Base-by-base conservation (phyloP, 2,888 invertebrate species). In the Mesorhabditis spiculigera region DNA sequence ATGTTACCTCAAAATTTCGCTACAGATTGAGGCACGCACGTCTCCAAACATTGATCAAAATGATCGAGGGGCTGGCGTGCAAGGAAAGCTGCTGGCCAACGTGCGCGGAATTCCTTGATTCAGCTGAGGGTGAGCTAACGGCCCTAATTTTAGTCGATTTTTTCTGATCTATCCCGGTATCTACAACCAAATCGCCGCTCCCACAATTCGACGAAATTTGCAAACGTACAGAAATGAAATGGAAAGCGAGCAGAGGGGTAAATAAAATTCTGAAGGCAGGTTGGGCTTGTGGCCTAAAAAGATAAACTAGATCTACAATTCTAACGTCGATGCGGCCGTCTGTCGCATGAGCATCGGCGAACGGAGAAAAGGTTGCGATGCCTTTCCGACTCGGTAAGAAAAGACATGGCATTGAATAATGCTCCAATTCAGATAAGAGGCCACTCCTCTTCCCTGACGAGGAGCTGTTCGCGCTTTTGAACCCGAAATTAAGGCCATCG, bases 341-440 rank as follows among this genome's bases (percentile, higher is more conserved):
- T 50, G 58, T 50, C 58, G 58, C 58, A 13, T 50, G 58, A 50
- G 58, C 58, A 50, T 50, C n/a, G 58, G n/a, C n/a, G 58, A 50
- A 10, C n/a, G 58, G 58, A 50, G n/a, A 50, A 50, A n/a, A 28
- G 28, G 28, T 28, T 28, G 28, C 28, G 28, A 28, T 28, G 28
- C 28, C 28, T 28, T 28, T 28, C 28, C 28, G 28, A 28, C 28
- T 28, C 28, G 28, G 28, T 28, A 28, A 28, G 28, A 6, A 28
- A 28, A 28, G 28, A 28, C 28, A 28, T 28, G 28, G 28, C 28
- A 28, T 28, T 28, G 28, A 28, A 28, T 28, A 28, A 28, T 28
- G 28, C 8, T 42, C 58, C 3, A 28, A 28, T 28, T 28, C 28
- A 28, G 28, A 28, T 28, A 28, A 28, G 28, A n/a, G 28, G 28